Evolutionary conservation across 2,113 vertebrate genomes (phyloP).

Genomic region (Irena cyanogastra): DNA sequence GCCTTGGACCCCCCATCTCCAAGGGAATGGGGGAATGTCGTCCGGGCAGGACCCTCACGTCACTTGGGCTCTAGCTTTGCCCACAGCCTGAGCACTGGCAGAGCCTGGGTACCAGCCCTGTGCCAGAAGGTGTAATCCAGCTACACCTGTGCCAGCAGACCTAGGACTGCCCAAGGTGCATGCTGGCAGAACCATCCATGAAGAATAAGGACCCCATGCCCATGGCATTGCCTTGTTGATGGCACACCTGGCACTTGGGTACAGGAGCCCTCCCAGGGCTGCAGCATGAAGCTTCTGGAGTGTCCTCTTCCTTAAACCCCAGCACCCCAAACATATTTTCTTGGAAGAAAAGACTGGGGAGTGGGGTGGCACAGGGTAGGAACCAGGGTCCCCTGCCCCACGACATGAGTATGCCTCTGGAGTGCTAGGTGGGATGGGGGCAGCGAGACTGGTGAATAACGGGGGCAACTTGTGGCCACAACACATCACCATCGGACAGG

Average conservation of each 20-base stretch:
- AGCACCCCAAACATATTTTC: background rate
- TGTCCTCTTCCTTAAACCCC: background rate
- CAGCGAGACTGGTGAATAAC: background rate
- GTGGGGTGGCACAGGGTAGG: background rate
- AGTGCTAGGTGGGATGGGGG: background rate
- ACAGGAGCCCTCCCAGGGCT: background rate
- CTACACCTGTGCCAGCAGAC: background rate
- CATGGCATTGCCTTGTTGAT: rapidly evolving
- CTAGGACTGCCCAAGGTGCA: rapidly evolving
- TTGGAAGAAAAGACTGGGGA: background rate
- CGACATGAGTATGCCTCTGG: background rate
- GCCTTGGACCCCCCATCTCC: background rate
- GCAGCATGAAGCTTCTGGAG: background rate
- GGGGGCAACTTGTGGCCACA: rapidly evolving
- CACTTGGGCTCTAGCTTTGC: rapidly evolving
- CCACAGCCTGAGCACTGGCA: rapidly evolving
- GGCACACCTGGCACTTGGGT: background rate
- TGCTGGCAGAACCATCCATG: background rate
- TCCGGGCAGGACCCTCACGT: background rate
- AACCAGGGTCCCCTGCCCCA: background rate
- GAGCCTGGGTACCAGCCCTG: background rate
- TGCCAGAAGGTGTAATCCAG: background rate
- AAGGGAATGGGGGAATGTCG: slow-evolving; percentile 17
- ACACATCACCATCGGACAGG: rapidly evolving
- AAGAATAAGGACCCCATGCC: background rate